Evolutionary conservation across 2,797 vertebrate species (phyloP).

Genomic region (Momotus momota): DNA sequence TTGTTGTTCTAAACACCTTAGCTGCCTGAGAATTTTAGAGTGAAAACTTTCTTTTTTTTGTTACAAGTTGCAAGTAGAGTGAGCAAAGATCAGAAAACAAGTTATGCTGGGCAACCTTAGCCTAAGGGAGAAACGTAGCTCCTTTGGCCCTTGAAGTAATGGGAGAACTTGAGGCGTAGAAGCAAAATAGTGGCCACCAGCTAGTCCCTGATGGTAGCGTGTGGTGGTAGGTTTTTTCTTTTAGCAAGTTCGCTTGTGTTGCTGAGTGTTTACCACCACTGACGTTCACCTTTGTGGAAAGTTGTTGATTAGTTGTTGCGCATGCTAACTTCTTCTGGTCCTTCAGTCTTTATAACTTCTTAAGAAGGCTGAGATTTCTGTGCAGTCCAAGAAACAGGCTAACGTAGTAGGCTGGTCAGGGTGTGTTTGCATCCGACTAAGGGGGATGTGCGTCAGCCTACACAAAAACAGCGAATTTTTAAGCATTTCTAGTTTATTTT

Average conservation of each 20-base stretch:
- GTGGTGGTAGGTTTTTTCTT: neutral
- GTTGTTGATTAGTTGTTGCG: neutral
- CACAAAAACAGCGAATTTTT: slow-evolving; percentile 6
- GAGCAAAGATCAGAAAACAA: neutral
- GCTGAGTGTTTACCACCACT: neutral
- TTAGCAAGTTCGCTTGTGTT: neutral
- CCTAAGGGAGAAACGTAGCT: neutral
- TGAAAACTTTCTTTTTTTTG: neutral
- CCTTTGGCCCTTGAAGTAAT: neutral
- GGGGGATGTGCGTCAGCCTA: slow-evolving; percentile 50
- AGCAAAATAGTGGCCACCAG: neutral
- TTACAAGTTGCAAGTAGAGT: neutral
- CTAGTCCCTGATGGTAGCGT: neutral
- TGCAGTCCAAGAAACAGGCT: neutral
- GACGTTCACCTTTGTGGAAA: neutral
- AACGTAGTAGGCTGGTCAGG: neutral
- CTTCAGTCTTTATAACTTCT: neutral
- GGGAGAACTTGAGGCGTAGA: neutral
- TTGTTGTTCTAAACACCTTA: neutral
- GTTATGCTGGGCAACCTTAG: neutral
- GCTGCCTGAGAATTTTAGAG: neutral
- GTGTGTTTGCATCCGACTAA: slow-evolving; percentile 4
- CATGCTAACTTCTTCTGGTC: neutral
- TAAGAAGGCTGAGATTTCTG: neutral
- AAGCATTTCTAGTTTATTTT: slow-evolving; percentile 16